phyloP scores from a whole-genome alignment of 2,113 vertebrate genomes.

The Gallinago undulata region DNA sequence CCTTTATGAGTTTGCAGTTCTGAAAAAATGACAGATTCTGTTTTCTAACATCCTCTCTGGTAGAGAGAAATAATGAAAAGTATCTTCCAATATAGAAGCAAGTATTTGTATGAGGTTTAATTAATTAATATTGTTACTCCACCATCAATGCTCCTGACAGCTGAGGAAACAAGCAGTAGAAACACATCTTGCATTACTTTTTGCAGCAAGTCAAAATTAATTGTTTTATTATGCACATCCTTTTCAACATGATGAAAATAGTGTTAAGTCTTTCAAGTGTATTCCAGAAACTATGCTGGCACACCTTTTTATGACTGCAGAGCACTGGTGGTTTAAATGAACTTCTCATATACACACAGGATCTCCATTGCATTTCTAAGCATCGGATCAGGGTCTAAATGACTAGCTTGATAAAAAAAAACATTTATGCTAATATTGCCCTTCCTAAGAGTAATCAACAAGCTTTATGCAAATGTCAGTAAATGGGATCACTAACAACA shows the following conservation, averaged over 20 bases:
- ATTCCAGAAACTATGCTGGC: neutral
- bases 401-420: conserved; percentile 41
- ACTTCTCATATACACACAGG: neutral
- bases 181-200: neutral
- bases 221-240: neutral
- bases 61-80: neutral
- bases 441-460: conserved; percentile 61
- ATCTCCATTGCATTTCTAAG: neutral
- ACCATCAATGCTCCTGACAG: neutral
- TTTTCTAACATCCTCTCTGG: neutral
- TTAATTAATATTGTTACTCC: neutral
- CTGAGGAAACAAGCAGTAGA: neutral
- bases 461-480: conserved; percentile 55
- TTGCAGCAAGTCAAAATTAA: neutral
- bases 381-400: neutral
- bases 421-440: conserved; percentile 58
- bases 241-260: neutral
- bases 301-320: neutral
- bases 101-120: neutral
- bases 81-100: neutral
- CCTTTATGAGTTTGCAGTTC: neutral
- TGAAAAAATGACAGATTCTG: neutral
- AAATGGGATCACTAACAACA: conserved; percentile 56
- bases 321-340: neutral
- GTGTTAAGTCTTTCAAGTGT: neutral